phyloP scores from a whole-genome alignment of 2,797 vertebrate species.

The Champsocephalus esox region DNA sequence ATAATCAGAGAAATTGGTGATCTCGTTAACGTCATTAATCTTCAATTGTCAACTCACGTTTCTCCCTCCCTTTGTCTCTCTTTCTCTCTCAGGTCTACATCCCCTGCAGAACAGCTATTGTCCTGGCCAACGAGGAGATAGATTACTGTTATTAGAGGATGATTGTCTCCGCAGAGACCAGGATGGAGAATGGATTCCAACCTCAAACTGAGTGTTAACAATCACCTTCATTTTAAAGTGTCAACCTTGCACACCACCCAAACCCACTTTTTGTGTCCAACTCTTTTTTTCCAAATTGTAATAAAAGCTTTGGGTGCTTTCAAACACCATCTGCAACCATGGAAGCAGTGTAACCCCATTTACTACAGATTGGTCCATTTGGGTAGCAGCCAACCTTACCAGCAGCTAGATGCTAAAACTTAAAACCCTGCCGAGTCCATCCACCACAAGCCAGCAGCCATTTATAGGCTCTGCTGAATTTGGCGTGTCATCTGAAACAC shows the following conservation, averaged over 20 bases:
- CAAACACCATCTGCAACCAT: conserved; percentile 72
- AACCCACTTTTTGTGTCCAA: conserved; percentile 51
- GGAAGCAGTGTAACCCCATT: conserved; percentile 70
- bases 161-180: conserved; percentile 69
- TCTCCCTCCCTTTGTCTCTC: conserved; percentile 46
- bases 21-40: conserved; percentile 65
- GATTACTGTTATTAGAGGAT: conserved; percentile 86
- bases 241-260: conserved; percentile 65
- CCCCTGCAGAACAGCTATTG: conserved; percentile 95
- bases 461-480: conserved; percentile 69
- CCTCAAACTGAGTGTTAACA: conserved; percentile 75
- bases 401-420: conserved; percentile 73
- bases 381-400: conserved; percentile 69
- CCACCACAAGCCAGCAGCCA: conserved; percentile 64
- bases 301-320: conserved; percentile 49
- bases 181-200: conserved; percentile 74
- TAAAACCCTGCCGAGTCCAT: conserved; percentile 69
- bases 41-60: conserved; percentile 62
- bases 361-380: conserved; percentile 72
- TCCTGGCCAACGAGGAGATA: conserved; percentile 91
- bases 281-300: conserved; percentile 44
- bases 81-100: conserved; percentile 92
- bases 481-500: conserved; percentile 63
- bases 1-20: conserved; percentile 43
- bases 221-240: conserved; percentile 74